A percentile compares a stretch with the other conserved stretches of the same genome.
These are phyloP conservation scores for Chaenogobius annularis DNA, from an alignment of 2,113 vertebrate genomes.

Conservation along the genomic window DNA sequence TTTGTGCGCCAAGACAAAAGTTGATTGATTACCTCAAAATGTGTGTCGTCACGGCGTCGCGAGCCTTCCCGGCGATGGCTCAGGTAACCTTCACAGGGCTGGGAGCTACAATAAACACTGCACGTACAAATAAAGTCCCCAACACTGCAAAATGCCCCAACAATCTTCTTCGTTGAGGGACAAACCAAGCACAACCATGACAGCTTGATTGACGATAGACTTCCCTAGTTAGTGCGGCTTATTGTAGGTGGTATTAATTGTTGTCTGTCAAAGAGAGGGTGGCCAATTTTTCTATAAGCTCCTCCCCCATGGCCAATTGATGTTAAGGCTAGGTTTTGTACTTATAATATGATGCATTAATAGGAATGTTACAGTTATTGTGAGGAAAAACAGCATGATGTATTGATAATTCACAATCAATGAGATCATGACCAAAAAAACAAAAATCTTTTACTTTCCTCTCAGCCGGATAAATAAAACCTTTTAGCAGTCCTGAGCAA, in stretches of 20 bases:
- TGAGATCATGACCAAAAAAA: too few species aligned
- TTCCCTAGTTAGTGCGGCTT: neutral
- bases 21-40: conserved; percentile 79
- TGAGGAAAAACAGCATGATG: too few species aligned
- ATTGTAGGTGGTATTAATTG: neutral
- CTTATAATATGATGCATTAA: too few species aligned
- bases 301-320: too few species aligned
- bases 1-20: conserved; percentile 74
- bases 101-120: conserved; percentile 65
- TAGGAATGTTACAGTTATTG: too few species aligned
- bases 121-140: conserved; percentile 62
- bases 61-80: conserved; percentile 56
- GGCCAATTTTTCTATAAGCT: too few species aligned
- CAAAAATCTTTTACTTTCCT: too few species aligned
- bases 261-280: too few species aligned
- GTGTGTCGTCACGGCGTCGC: conserved; percentile 59
- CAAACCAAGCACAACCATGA: neutral
- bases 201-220: neutral
- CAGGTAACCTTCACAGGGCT: conserved; percentile 67
- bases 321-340: too few species aligned
- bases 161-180: conserved; percentile 19
- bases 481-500: too few species aligned
- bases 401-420: too few species aligned
- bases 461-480: too few species aligned
- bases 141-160: conserved; percentile 44